phyloP scores from a whole-genome alignment of 2,113 vertebrate species.

The Toxotes chatareus region DNA sequence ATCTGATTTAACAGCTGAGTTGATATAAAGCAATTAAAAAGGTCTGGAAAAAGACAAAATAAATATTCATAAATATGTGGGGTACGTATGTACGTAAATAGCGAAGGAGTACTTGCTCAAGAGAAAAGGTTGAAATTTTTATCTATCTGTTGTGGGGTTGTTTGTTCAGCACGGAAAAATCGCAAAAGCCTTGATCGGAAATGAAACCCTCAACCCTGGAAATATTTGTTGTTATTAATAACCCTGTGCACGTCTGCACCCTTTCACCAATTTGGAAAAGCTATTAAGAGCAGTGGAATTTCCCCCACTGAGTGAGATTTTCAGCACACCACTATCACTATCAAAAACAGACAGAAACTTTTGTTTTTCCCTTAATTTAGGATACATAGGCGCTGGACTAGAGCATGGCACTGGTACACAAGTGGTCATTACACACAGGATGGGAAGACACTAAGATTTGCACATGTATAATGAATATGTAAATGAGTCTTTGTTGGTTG shows the following conservation, averaged over 20 bases:
- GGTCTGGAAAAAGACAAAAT: not conserved
- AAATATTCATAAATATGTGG: not conserved
- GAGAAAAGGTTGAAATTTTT: not conserved
- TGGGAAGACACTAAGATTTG: slow-evolving; percentile 24
- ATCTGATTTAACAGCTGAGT: not conserved
- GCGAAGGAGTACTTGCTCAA: not conserved
- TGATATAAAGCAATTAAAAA: not conserved
- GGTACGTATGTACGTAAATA: not conserved
- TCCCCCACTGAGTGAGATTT: slow-evolving; percentile 46
- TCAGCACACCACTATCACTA: slow-evolving; percentile 28
- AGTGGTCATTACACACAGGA: slow-evolving; percentile 15
- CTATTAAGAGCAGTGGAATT: slow-evolving; percentile 58
- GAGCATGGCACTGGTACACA: not conserved
- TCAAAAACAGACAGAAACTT: slow-evolving; percentile 5
- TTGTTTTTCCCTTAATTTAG: not conserved
- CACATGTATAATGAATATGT: slow-evolving; percentile 21
- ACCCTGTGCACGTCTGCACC: slow-evolving; percentile 16
- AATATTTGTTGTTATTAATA: slow-evolving; percentile 68
- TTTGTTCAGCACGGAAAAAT: slow-evolving; percentile 51
- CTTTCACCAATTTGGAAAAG: slow-evolving; percentile 49
- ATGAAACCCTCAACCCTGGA: slow-evolving; percentile 55
- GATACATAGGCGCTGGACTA: not conserved
- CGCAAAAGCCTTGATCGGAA: slow-evolving; percentile 40
- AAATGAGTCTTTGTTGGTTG: slow-evolving; percentile 6
- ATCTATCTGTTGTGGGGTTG: slow-evolving; percentile 6